Evolutionary conservation across 2,113 vertebrate species (phyloP).

Genomic region (Silurus asotus): DNA sequence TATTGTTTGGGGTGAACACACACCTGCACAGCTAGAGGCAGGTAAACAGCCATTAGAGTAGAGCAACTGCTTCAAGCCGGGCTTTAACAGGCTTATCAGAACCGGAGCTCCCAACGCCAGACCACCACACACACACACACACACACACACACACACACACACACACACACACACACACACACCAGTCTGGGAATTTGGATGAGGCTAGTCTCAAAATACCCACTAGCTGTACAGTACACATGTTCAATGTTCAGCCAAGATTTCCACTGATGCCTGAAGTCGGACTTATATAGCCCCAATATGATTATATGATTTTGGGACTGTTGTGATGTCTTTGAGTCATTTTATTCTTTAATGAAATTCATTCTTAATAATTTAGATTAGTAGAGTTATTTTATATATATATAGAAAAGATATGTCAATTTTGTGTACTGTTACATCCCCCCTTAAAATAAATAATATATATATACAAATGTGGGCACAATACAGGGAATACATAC

Average conservation of each 20-base stretch:
- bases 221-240: neutral
- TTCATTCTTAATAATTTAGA: no score
- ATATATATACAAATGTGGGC: no score
- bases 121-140: constrained; percentile 23
- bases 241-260: neutral
- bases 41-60: constrained; percentile 52
- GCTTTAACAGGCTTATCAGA: constrained; percentile 38
- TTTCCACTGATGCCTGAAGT: neutral
- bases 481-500: no score
- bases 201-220: neutral
- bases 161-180: constrained; percentile 27
- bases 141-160: constrained; percentile 18
- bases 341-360: neutral
- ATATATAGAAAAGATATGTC: no score
- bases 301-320: neutral
- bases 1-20: constrained; percentile 40
- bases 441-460: no score
- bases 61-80: constrained; percentile 32
- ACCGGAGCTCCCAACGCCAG: constrained; percentile 27
- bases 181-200: constrained; percentile 1
- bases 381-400: no score
- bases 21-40: constrained; percentile 43
- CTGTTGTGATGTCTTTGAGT: no score
- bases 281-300: neutral
- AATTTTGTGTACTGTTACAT: no score